A percentile compares a stretch with the other conserved stretches of the same genome.
Conservation (phyloP, 2,113 vertebrate species). For the Lonchura striata region DNA sequence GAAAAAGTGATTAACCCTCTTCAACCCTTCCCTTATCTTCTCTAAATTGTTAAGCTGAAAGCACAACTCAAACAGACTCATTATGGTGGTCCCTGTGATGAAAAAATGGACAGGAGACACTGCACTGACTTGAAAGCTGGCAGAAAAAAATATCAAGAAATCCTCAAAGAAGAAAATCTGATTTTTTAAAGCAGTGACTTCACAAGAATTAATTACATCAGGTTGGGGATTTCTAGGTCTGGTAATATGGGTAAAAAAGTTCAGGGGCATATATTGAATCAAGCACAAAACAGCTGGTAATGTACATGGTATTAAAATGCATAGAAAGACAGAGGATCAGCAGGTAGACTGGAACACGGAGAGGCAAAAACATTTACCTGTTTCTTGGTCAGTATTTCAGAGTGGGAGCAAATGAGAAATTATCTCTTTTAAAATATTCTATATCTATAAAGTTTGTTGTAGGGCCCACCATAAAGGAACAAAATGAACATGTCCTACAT, state of each 20-base stretch:
- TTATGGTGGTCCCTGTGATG: background rate
- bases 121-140: background rate
- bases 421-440: background rate
- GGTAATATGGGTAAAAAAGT: background rate
- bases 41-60: background rate
- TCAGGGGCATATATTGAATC: background rate
- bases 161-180: background rate
- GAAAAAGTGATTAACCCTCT: background rate
- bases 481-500: background rate
- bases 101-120: background rate
- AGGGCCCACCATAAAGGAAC: background rate
- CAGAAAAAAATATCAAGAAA: background rate
- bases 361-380: background rate
- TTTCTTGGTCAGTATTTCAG: background rate
- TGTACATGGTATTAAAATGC: background rate
- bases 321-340: background rate
- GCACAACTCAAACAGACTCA: background rate
- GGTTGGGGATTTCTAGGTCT: background rate
- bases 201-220: background rate
- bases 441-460: background rate
- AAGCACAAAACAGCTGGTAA: background rate
- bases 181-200: background rate
- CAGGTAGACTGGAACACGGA: background rate
- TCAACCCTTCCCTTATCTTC: background rate
- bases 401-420: background rate